These are phyloP conservation scores for Epinotia bilunana DNA, from an alignment of 2,888 invertebrate species.

Conservation along the genomic window DNA sequence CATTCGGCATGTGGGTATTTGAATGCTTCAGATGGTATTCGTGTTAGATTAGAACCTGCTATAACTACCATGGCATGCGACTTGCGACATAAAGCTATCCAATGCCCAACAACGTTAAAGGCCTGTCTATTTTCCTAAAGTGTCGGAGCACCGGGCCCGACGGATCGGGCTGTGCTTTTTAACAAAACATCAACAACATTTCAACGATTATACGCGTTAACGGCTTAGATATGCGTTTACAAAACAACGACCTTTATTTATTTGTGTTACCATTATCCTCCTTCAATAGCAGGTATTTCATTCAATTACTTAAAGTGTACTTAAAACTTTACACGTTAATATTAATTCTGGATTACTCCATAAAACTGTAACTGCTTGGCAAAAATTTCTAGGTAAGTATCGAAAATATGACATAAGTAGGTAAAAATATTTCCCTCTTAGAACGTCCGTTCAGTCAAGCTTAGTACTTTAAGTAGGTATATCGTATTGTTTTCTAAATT, in stretches of 20 bases:
- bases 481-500: conserved; percentile 17
- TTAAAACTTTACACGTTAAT: not conserved
- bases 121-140: conserved; percentile 77
- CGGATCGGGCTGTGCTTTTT: conserved; percentile 65
- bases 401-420: not conserved
- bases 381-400: not conserved
- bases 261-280: conserved; percentile 52
- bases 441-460: not conserved
- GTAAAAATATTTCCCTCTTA: not conserved
- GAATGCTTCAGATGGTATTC: not conserved
- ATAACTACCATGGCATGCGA: conserved; percentile 29
- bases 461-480: not conserved
- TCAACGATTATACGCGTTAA: conserved; percentile 61
- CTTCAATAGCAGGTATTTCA: conserved; percentile 33
- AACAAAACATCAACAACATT: conserved; percentile 74
- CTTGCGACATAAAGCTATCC: conserved; percentile 58
- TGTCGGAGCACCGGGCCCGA: conserved; percentile 64
- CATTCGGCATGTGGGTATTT: not conserved
- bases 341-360: conserved; percentile 8
- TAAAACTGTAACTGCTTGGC: too few species aligned
- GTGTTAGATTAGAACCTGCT: not conserved
- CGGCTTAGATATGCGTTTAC: conserved; percentile 59
- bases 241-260: conserved; percentile 61
- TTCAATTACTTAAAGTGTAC: conserved; percentile 13
- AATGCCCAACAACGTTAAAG: conserved; percentile 57